Base-by-base conservation (phyloP, 2,888 invertebrate species). In the Ophion ellenae region DNA sequence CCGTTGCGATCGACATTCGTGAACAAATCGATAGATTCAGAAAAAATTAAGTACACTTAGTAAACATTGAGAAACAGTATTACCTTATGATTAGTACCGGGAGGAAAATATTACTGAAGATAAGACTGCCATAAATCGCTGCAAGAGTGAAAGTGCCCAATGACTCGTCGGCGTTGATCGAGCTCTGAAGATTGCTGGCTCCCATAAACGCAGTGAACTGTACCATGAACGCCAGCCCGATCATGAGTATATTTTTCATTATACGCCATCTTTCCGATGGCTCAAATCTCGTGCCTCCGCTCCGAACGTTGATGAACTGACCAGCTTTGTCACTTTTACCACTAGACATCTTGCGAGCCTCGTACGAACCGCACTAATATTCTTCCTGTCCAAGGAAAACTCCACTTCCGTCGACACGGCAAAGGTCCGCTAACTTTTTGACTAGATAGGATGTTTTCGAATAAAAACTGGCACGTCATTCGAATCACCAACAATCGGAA, bases 141-240 rank as follows among this genome's bases (percentile, higher is more conserved):
- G 98, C 97, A 75, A 98, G 94, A 0, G 98, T 98, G 89, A 97
- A 97, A 2, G 97, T 97, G 2, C 98, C 98, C 1, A 98, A 95
- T 0, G 97, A 97, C 1, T 96, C 96, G 90, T 97, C 97, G 24
- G 97, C 96, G 94, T 98, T 98, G 79, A 98, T 96, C 0, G 97
- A 98, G 92, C 98, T 98, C 94, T 97, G 97, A 63, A 97, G 95
- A 94, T 97, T 97, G 74, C 97, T 97, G 1, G 97, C 96, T 5
- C 97, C 97, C 94, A 97, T 98, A 94, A 98, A 99, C 6, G 98
- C 98, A 1, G 98, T 99, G 94, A 99, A 98, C 89, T 98, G 97
- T 89, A 98, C 96, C 96, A 98, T 97, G 94, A 99, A 99, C 0
- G 98, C 98, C 85, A 97, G 94, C 2, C 98, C 97, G 75, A 99